These are phyloP conservation scores for Tinea trinotella DNA, from an alignment of 2,888 invertebrate species.

Conservation along the genomic window DNA sequence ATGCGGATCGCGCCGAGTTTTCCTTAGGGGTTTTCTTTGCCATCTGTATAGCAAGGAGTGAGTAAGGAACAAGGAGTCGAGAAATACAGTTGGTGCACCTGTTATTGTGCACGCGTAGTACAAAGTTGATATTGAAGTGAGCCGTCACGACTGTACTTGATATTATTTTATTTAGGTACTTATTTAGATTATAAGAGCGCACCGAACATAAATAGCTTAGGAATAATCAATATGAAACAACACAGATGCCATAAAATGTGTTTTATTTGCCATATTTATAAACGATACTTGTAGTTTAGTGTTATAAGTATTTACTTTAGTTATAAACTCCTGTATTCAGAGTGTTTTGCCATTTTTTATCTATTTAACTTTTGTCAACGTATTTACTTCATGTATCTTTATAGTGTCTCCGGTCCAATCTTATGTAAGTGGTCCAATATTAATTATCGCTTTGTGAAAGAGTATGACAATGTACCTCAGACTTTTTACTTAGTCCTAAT, in stretches of 20 bases:
- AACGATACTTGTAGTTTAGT: constrained; percentile 30
- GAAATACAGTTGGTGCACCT: too few relatives aligned
- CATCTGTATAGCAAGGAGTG: too few relatives aligned
- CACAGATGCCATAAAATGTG: constrained; percentile 55
- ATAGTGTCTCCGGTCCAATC: too few relatives aligned
- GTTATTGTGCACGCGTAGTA: too few relatives aligned
- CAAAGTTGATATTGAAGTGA: constrained; percentile 29
- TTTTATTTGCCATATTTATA: constrained; percentile 62
- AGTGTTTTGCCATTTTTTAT: too few relatives aligned
- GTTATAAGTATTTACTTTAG: constrained; percentile 23
- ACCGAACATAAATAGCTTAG: neutral
- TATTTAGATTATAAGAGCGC: constrained; percentile 10
- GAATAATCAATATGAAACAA: too few relatives aligned
- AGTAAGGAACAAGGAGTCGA: too few relatives aligned
- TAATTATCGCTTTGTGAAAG: neutral
- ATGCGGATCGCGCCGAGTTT: too few relatives aligned
- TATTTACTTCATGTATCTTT: too few relatives aligned
- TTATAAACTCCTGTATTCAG: too few relatives aligned
- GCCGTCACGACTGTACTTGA: constrained; percentile 8
- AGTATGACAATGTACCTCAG: neutral
- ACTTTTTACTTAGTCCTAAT: constrained; percentile 21
- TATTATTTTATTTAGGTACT: neutral
- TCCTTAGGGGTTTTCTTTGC: too few relatives aligned
- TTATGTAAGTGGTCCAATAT: neutral
- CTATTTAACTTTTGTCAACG: too few relatives aligned